Evolutionary conservation across 2,797 vertebrate genomes (phyloP).

Genomic region (Acipenser transmontanus): DNA sequence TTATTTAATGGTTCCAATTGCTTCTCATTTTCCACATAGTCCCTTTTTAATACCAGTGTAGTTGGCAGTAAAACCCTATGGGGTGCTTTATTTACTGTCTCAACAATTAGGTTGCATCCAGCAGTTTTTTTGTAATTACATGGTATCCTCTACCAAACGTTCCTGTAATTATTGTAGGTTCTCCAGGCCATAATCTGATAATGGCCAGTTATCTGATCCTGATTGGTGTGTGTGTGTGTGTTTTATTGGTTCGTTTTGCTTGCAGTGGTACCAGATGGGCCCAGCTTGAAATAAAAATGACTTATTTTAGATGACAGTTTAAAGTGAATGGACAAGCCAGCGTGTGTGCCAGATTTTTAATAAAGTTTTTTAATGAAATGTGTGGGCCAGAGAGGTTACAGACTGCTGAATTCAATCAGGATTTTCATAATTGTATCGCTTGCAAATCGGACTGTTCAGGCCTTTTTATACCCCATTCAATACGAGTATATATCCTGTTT

Average conservation of each 20-base stretch:
- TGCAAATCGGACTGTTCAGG: too few species aligned
- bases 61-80: not conserved
- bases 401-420: too few species aligned
- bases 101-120: slow-evolving; percentile 3
- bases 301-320: not conserved
- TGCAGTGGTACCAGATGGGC: too few species aligned
- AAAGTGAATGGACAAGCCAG: not conserved
- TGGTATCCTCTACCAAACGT: not conserved
- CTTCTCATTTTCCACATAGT: not conserved
- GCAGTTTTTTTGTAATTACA: slow-evolving; percentile 8
- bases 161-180: slow-evolving; percentile 8
- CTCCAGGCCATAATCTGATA: slow-evolving; percentile 6
- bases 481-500: too few species aligned
- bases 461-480: too few species aligned
- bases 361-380: not conserved
- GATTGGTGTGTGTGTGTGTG: slow-evolving; percentile 12
- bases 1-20: not conserved
- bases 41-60: not conserved
- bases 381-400: not conserved
- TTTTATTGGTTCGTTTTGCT: slow-evolving; percentile 22
- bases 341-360: not conserved
- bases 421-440: too few species aligned
- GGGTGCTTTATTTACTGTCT: not conserved
- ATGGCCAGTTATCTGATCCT: not conserved
- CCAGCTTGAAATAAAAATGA: too few species aligned